These are phyloP conservation scores for Brenthis hecate DNA, from an alignment of 2,888 invertebrate species.

Conservation along the genomic window DNA sequence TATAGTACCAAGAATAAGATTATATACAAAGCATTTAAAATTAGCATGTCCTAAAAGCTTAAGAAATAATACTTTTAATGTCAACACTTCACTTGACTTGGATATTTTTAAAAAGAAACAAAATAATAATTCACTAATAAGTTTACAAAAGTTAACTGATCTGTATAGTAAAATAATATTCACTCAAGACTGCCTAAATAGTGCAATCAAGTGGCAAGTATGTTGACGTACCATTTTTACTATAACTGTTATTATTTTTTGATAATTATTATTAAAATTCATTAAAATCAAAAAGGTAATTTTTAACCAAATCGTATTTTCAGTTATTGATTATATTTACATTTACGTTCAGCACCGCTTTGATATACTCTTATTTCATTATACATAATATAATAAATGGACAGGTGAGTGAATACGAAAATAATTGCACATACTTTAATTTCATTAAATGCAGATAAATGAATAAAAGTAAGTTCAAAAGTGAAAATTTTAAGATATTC, in stretches of 20 bases:
- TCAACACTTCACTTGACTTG: background rate
- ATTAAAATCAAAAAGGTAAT: too few species aligned
- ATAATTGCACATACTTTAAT: background rate
- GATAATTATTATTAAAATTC: background rate
- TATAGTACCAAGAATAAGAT: conserved; percentile 28
- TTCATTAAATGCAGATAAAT: too few species aligned
- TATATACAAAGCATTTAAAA: conserved; percentile 29
- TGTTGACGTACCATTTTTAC: background rate
- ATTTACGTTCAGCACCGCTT: background rate
- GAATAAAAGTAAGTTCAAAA: too few species aligned
- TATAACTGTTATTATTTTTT: background rate
- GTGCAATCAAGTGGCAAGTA: conserved; percentile 15
- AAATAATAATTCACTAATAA: background rate
- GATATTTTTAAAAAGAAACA: background rate
- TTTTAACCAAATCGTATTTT: background rate
- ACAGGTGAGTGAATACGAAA: conserved; percentile 5
- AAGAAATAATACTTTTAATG: background rate
- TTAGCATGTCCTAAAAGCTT: conserved; percentile 20
- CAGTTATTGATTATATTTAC: conserved; percentile 4
- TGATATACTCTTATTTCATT: background rate
- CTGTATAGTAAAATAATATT: conserved; percentile 9
- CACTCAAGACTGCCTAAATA: background rate
- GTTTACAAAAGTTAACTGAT: background rate
- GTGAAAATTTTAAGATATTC: too few species aligned
- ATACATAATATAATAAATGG: background rate